Evolutionary conservation across 2,113 vertebrate species (phyloP).

Genomic region (Trichomycterus rosablanca): DNA sequence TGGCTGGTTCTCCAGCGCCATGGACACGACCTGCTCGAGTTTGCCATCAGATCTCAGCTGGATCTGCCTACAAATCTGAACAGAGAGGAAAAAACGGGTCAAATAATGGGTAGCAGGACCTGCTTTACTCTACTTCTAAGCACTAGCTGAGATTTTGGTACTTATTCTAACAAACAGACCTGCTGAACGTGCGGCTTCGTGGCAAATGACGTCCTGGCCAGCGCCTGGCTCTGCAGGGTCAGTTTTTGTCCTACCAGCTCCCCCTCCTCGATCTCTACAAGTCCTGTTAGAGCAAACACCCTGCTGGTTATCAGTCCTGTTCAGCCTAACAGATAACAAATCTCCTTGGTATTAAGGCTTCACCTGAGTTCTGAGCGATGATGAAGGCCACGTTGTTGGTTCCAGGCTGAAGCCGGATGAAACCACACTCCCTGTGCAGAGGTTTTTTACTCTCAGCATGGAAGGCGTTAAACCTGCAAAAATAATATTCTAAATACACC

Average conservation of each 20-base stretch:
- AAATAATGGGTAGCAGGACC: too few relatives aligned
- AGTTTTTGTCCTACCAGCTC: constrained; percentile 81
- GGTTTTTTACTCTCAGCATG: constrained; percentile 83
- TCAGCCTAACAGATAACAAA: not conserved
- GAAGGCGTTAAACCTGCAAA: constrained; percentile 83
- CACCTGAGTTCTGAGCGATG: constrained; percentile 93
- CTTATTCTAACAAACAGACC: constrained; percentile 67
- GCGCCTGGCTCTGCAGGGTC: constrained; percentile 74
- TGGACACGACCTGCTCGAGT: constrained; percentile 91
- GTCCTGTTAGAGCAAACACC: constrained; percentile 62
- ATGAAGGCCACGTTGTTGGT: constrained; percentile 91
- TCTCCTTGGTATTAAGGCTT: too few relatives aligned
- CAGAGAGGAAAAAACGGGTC: too few relatives aligned
- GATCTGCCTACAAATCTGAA: constrained; percentile 83
- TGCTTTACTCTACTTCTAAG: too few relatives aligned
- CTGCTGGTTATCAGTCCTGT: not conserved
- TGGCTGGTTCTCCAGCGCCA: constrained; percentile 87
- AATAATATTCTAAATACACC: not conserved
- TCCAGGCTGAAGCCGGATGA: constrained; percentile 85
- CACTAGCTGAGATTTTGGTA: too few relatives aligned
- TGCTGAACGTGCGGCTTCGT: constrained; percentile 85
- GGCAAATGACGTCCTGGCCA: constrained; percentile 87
- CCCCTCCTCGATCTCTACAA: constrained; percentile 94
- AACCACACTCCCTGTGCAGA: constrained; percentile 88
- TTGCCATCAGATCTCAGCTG: constrained; percentile 83